These are phyloP conservation scores for Patiria miniata DNA, from an alignment of 35 echinoderm and acorn worm genomes.

Conservation along the genomic window DNA sequence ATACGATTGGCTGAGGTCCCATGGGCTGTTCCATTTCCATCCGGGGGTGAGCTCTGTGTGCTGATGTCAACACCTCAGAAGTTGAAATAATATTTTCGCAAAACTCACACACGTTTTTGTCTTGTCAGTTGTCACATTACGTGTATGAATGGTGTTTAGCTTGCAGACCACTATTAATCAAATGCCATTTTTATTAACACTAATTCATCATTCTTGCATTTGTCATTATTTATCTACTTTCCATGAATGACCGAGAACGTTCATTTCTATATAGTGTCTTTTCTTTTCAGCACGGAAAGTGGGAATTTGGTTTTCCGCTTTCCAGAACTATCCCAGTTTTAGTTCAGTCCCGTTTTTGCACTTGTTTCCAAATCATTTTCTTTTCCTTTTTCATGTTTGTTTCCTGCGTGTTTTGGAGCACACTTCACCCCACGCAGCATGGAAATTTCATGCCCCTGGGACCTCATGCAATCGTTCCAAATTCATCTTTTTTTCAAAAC, in stretches of 20 bases:
- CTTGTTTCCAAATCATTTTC: too few species aligned
- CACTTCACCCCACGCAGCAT: neutral
- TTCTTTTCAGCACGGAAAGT: too few species aligned
- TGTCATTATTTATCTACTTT: neutral
- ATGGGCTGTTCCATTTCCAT: neutral
- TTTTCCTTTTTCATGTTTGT: too few species aligned
- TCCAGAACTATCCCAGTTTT: too few species aligned
- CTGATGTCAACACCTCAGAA: neutral
- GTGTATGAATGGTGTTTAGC: slow-evolving; percentile 10
- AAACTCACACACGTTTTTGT: too few species aligned
- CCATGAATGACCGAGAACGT: too few species aligned
- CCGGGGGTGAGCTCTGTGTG: neutral
- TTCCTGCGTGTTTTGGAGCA: neutral
- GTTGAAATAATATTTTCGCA: too few species aligned
- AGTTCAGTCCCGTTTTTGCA: too few species aligned
- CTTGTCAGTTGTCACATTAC: neutral
- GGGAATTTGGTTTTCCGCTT: too few species aligned
- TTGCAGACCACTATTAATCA: slow-evolving; percentile 24
- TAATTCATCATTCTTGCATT: neutral
- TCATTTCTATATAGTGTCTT: too few species aligned
- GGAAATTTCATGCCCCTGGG: neutral
- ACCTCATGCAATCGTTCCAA: neutral
- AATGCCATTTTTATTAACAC: neutral
- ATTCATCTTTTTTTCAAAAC: neutral
- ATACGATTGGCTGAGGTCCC: neutral